Evolutionary conservation across 2,888 invertebrate species (phyloP).

Genomic region (Yponomeuta malinellus): DNA sequence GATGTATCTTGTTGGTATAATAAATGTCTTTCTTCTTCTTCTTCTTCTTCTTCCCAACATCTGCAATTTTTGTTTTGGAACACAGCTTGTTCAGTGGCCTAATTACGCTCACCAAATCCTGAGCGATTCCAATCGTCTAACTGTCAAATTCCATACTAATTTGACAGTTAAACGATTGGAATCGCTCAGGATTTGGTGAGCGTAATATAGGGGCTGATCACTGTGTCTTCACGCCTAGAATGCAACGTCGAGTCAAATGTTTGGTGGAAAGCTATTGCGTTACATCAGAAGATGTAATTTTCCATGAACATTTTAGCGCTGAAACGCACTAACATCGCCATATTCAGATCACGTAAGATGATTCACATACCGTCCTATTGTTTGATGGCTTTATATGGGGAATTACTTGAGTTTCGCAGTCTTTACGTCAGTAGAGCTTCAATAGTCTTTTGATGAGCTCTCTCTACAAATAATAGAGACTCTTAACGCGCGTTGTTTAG

Average conservation of each 20-base stretch:
- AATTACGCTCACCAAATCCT: too few species aligned
- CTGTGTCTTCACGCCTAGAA: background rate
- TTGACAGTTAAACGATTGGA: too few species aligned
- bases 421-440: background rate
- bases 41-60: too few species aligned
- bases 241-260: background rate
- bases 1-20: too few species aligned
- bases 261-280: background rate
- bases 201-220: too few species aligned
- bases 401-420: background rate
- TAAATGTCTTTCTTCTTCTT: too few species aligned
- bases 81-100: too few species aligned
- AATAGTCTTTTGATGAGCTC: background rate
- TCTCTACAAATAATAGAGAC: background rate
- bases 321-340: background rate
- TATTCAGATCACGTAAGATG: background rate
- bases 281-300: background rate
- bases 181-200: too few species aligned
- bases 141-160: too few species aligned
- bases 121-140: too few species aligned
- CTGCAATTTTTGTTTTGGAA: too few species aligned
- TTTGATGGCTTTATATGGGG: background rate
- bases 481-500: too few species aligned
- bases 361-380: background rate
- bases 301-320: slow-evolving; percentile 6